Evolutionary conservation across 2,797 vertebrate species (phyloP).

Genomic region (Alca torda): DNA sequence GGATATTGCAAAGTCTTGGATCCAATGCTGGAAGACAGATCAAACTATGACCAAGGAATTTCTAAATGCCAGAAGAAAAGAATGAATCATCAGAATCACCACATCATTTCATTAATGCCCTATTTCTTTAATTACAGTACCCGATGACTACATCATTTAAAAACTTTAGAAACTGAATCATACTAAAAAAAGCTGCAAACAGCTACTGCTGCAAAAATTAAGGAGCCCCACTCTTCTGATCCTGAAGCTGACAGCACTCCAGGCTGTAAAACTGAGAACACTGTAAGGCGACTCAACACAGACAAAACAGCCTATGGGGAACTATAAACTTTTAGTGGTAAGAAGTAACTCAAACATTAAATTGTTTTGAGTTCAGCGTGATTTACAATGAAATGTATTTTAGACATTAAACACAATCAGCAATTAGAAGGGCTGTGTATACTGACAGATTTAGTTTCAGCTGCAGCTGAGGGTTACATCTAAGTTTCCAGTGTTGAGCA

Average conservation of each 20-base stretch:
- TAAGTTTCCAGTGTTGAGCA: neutral
- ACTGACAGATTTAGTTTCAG: neutral
- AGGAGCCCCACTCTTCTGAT: neutral
- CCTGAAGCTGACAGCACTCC: neutral
- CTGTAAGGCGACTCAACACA: neutral
- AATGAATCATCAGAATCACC: neutral
- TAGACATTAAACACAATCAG: neutral
- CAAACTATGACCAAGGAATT: neutral
- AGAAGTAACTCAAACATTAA: neutral
- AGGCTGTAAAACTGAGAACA: neutral
- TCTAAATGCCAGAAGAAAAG: neutral
- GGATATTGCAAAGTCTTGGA: neutral
- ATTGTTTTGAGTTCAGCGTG: neutral
- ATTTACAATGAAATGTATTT: neutral
- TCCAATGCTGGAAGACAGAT: neutral
- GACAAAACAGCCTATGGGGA: neutral
- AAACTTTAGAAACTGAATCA: neutral
- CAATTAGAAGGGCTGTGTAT: neutral
- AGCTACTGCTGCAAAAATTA: neutral
- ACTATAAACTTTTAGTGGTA: neutral
- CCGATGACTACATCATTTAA: neutral
- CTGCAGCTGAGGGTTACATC: neutral
- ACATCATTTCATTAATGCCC: neutral
- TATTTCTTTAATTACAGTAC: neutral
- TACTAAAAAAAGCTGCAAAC: neutral